phyloP scores from a whole-genome alignment of 1,140 invertebrate genomes.

The Drosophila pruinosa region DNA sequence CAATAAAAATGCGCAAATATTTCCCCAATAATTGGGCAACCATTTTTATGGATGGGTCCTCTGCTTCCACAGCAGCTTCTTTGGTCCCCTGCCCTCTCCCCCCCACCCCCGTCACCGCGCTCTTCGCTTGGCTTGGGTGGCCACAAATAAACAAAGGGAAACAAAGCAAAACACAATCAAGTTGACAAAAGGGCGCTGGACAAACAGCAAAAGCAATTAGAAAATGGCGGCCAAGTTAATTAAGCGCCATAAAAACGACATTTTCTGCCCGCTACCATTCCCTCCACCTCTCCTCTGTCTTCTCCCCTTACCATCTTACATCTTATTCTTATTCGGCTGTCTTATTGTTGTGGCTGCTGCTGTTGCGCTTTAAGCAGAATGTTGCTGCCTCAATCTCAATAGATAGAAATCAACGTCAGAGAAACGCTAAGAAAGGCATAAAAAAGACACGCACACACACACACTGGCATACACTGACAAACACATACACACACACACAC shows the following conservation, averaged over 20 bases:
- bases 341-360: constrained; percentile 19
- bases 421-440: constrained; percentile 37
- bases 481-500: neutral
- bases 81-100: neutral
- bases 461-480: neutral
- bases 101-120: neutral
- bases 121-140: neutral
- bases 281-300: neutral
- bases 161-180: constrained; percentile 66
- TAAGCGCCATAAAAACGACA: constrained; percentile 78
- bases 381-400: constrained; percentile 70
- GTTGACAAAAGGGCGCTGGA: constrained; percentile 66
- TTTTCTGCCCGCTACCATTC: constrained; percentile 33
- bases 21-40: neutral
- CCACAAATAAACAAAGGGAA: constrained; percentile 18
- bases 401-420: constrained; percentile 73
- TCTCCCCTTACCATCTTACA: neutral
- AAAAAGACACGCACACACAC: constrained; percentile 24
- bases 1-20: constrained; percentile 2
- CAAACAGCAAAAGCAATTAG: constrained; percentile 76
- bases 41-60: neutral
- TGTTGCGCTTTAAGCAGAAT: constrained; percentile 58
- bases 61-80: neutral
- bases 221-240: constrained; percentile 76
- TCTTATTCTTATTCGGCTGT: constrained; percentile 14